These are phyloP conservation scores for Pituophis catenifer DNA, from an alignment of 2,113 vertebrate genomes.

Conservation along the genomic window DNA sequence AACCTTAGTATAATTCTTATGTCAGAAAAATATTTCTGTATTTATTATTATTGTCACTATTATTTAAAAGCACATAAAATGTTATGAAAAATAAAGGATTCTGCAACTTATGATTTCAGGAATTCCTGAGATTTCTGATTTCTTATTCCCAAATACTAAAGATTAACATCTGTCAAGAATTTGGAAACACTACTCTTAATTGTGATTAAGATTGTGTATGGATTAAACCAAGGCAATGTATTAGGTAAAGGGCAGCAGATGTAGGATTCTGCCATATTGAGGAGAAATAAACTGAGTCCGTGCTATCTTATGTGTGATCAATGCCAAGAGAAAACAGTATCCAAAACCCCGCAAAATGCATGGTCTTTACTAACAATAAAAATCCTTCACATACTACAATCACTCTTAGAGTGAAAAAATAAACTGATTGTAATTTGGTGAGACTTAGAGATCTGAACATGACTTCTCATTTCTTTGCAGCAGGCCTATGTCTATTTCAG, in stretches of 20 bases:
- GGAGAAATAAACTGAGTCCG: background rate
- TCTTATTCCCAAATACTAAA: background rate
- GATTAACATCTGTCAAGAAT: background rate
- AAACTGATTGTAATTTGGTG: background rate
- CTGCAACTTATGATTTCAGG: background rate
- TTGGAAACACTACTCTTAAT: background rate
- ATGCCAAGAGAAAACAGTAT: background rate
- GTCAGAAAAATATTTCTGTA: background rate
- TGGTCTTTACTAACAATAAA: background rate
- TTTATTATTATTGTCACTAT: background rate
- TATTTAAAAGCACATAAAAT: background rate
- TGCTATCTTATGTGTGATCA: background rate
- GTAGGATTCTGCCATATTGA: background rate
- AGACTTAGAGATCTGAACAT: background rate
- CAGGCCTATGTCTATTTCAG: background rate
- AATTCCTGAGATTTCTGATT: background rate
- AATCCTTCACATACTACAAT: background rate
- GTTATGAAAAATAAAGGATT: background rate
- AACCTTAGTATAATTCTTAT: background rate
- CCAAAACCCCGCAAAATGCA: background rate
- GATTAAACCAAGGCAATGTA: background rate
- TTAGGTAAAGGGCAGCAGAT: background rate
- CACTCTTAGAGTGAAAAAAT: background rate
- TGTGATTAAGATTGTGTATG: no score
- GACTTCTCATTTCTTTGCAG: background rate